These are phyloP conservation scores for Enteromius anoplus DNA, from an alignment of 2,797 vertebrate genomes.

Conservation along the genomic window DNA sequence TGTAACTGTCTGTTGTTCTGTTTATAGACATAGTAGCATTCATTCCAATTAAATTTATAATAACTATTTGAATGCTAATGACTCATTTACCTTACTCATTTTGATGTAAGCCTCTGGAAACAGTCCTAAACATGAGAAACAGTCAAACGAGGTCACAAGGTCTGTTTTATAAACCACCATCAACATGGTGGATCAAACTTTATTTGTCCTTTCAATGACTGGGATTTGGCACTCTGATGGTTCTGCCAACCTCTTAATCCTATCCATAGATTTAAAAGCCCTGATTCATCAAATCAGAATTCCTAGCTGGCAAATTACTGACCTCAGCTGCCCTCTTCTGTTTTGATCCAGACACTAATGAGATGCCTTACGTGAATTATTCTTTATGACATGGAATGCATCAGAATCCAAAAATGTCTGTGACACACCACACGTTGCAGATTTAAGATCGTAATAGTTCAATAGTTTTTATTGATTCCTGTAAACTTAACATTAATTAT, in stretches of 20 bases:
- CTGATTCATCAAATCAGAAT: constrained; percentile 77
- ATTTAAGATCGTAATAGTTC: background rate
- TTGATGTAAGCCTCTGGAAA: constrained; percentile 63
- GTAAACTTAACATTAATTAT: background rate
- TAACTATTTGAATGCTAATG: background rate
- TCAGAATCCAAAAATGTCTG: constrained; percentile 49
- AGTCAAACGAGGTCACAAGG: constrained; percentile 58
- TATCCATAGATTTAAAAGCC: constrained; percentile 71
- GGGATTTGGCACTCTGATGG: constrained; percentile 69
- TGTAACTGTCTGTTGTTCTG: background rate
- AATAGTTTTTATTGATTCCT: constrained; percentile 1
- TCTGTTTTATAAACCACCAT: constrained; percentile 75
- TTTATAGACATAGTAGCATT: background rate
- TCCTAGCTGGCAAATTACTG: constrained; percentile 75
- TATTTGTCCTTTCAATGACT: constrained; percentile 71
- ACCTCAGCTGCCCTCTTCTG: constrained; percentile 62
- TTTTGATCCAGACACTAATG: constrained; percentile 56
- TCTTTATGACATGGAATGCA: constrained; percentile 61
- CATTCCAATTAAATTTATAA: background rate
- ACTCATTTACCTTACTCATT: constrained; percentile 73
- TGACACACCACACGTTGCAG: background rate
- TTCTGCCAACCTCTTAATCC: constrained; percentile 73
- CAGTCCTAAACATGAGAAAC: constrained; percentile 55
- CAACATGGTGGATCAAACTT: constrained; percentile 69
- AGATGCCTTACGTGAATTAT: constrained; percentile 65